Conservation (phyloP, 2,113 vertebrate species). For the Capreolus pygargus region DNA sequence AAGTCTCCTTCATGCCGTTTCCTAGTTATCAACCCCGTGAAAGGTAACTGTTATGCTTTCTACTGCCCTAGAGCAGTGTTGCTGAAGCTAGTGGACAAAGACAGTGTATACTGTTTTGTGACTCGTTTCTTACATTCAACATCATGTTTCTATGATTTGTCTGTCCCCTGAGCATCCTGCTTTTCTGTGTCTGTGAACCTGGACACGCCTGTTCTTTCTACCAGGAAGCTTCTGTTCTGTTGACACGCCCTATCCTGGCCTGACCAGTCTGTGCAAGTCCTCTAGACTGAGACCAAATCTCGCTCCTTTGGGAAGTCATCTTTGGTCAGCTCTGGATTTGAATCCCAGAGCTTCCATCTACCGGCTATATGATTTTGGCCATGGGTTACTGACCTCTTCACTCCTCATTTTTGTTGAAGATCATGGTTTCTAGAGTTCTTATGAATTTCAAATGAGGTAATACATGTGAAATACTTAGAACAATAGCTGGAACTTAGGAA, state of each 20-base stretch:
- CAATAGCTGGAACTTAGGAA: not conserved
- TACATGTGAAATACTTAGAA: not conserved
- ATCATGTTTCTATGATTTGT: not conserved
- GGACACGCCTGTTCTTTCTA: not conserved
- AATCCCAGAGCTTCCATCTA: not conserved
- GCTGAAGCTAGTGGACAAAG: not conserved
- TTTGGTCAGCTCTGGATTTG: not conserved
- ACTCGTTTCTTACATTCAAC: not conserved
- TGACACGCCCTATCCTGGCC: not conserved
- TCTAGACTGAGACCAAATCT: not conserved
- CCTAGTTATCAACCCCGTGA: not conserved
- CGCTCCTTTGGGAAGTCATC: not conserved
- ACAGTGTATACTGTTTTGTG: not conserved
- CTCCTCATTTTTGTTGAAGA: not conserved
- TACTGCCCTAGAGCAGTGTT: not conserved
- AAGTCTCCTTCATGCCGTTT: not conserved
- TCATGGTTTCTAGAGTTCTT: not conserved
- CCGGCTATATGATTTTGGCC: not conserved
- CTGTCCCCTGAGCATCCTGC: not conserved
- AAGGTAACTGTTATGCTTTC: not conserved
- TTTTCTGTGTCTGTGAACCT: not conserved
- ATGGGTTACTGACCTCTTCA: not conserved
- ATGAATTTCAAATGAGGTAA: constrained; percentile 3
- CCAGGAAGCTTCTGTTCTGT: not conserved
- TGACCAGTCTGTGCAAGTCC: not conserved